Percentiles rank a stretch among this genome's conserved stretches.
phyloP scores from a whole-genome alignment of 2,797 vertebrate genomes.

The Apodemus agrarius region DNA sequence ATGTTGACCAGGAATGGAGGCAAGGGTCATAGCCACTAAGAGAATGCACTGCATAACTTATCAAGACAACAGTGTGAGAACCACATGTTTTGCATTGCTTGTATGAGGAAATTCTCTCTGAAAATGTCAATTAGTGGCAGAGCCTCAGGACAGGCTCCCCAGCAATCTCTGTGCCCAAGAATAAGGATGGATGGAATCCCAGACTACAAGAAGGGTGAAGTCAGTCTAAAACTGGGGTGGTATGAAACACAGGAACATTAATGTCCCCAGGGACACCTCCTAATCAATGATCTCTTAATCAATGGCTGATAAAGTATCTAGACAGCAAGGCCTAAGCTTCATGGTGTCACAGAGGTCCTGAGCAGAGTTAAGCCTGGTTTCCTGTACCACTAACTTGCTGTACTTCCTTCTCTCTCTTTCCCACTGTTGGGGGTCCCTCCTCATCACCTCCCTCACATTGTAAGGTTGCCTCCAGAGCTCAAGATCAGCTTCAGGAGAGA shows the following conservation, averaged over 20 bases:
- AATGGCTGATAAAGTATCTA: too few species aligned
- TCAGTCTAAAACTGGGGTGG: accelerated
- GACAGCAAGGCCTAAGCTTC: not conserved
- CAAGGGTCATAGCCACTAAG: not conserved
- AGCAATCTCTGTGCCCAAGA: too few species aligned
- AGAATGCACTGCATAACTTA: not conserved
- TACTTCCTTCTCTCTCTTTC: not conserved
- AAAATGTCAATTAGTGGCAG: not conserved
- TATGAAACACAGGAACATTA: not conserved
- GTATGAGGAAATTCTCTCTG: not conserved
- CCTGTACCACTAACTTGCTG: not conserved
- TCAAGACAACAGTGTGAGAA: not conserved
- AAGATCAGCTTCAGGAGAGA: not conserved
- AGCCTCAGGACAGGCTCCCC: too few species aligned
- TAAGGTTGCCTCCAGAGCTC: not conserved
- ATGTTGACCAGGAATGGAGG: not conserved
- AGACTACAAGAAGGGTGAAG: not conserved
- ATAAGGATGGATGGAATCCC: not conserved
- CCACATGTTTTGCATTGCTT: not conserved
- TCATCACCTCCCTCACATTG: not conserved
- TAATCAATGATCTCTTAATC: not conserved
- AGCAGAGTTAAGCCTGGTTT: not conserved
- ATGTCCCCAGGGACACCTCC: not conserved
- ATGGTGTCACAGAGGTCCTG: not conserved
- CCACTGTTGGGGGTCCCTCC: not conserved